Evolutionary conservation across 2,113 vertebrate species (phyloP), one percentile per base, ranked within the genome.

Genomic region (Saccopteryx leptura): DNA sequence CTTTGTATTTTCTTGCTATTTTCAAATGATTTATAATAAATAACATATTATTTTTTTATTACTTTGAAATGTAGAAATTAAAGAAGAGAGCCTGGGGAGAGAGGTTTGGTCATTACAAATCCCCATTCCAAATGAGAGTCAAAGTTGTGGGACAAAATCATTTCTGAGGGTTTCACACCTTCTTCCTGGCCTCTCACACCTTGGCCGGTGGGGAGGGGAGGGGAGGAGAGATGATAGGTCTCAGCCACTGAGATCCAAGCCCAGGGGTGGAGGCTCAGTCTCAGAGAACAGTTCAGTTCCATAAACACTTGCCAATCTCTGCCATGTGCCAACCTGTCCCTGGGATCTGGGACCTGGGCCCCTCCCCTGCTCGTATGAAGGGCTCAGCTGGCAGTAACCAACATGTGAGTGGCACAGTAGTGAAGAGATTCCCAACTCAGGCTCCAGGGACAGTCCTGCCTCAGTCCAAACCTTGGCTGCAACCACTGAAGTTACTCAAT

Each of bases 1-100:
- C 48, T 85, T 93, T 68, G 31, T 39, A 68, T 72, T 91, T 90
- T 61, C 84, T 95, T 91, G 85, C 65, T 56, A 75, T 90, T 86
- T 78, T 7, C 46, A 74, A 89, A 66, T 94, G 71, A 75, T 79
- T 88, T 74, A 12, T 9, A 81, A 63, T 76, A 93, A 79, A 61
- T 54, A 76, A 72, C 18, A 12, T 50, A 81, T 69, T 82, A 31
- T 74, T 69, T 84, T 69, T 84, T 52, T n/a, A 11, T 61, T 66
- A 54, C 12, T 79, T 81, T 63, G 58, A 95, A 85, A 94, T 31
- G 61, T 88, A 50, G 85, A 82, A 76, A 52, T 52, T 13, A 2
- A 60, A 79, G 21, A 76, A 72, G 65, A 60, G 19, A 60, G 33
- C 33, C 78, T 2, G 1, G 15, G 18, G 28, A 72, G 28, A 66